Evolutionary conservation across 2,797 vertebrate genomes (phyloP).

Genomic region (Hybognathus amarus): DNA sequence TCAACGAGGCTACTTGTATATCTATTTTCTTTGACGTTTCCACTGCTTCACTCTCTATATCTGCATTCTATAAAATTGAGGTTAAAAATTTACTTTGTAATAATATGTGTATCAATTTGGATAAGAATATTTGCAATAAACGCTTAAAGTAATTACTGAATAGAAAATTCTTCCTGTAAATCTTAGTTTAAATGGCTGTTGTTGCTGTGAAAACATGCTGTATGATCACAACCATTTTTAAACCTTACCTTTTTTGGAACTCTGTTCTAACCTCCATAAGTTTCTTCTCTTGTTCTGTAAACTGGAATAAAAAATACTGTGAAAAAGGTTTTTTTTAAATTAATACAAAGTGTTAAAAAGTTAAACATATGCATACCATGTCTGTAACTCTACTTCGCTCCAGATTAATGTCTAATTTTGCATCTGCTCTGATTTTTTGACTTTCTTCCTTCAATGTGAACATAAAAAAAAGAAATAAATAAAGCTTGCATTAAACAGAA

Average conservation of each 20-base stretch:
- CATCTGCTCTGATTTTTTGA: slow-evolving; percentile 84
- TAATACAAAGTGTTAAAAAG: background rate
- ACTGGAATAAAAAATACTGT: slow-evolving; percentile 73
- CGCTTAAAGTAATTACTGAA: background rate
- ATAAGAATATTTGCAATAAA: background rate
- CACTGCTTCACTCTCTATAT: slow-evolving; percentile 83
- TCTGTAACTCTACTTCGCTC: slow-evolving; percentile 91
- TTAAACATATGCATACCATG: slow-evolving; percentile 65
- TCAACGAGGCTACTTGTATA: slow-evolving; percentile 93
- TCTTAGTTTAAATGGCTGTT: background rate
- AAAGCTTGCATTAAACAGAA: background rate
- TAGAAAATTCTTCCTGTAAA: background rate
- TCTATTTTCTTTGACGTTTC: slow-evolving; percentile 95
- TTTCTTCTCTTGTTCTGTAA: slow-evolving; percentile 93
- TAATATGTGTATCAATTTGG: background rate
- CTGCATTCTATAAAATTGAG: slow-evolving; percentile 74
- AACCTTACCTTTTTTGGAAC: slow-evolving; percentile 86
- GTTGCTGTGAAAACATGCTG: background rate
- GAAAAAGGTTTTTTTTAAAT: background rate
- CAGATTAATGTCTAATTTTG: slow-evolving; percentile 93
- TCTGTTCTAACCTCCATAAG: slow-evolving; percentile 91
- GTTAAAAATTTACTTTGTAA: background rate
- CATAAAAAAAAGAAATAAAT: slow-evolving; percentile 42
- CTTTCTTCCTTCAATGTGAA: slow-evolving; percentile 85
- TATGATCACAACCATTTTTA: background rate